Evolutionary conservation across 2,888 invertebrate species (phyloP), one percentile per base, ranked within the genome.

Genomic region (Bhutanitis thaidina): DNA sequence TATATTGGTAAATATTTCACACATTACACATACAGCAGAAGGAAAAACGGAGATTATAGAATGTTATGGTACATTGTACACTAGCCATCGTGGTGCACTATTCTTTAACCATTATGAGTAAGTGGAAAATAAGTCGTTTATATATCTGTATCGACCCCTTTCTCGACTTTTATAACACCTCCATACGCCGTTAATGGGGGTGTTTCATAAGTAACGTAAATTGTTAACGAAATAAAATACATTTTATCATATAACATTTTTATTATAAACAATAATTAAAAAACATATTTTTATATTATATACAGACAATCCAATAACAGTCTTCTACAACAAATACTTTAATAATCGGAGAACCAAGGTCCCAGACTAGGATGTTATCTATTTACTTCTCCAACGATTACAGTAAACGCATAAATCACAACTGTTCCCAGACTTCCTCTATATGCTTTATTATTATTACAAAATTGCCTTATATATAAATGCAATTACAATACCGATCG

Each of bases 261-360:
- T 51, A 88, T 84, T 87, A 84, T 77, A 88, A 88, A 88, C 87
- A 87, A 88, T 85, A 83, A 85, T 84, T 77, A 76, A 76, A 77
- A 78, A 83, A 83, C 80, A 83, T 77, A 78, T 75, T 76, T 75
- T 74, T 43, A 44, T 51, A 51, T 51, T 51, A 51, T 51, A 73
- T 66, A 79, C 75, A 79, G 54, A 50, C 56, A 61, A 59, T 59
- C 56, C 57, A 53, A 48, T 60, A 62, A 62, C 64, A 61, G 57
- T 62, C 48, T 48, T 50, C 52, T 44, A 44, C 39, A 16, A 36
- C 45, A 44, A 15, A 45, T 35, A 51, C 40, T 45, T 20, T 45
- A 44, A 45, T 15, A 1, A 15, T 45, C 35, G 29, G 36, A 45
- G 45, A 45, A 9, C n/a, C 9, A n/a, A 7, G 14, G 20, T 13